Conservation (phyloP, 92 coral and sea anemone genomes). For the Siderastrea siderea region DNA sequence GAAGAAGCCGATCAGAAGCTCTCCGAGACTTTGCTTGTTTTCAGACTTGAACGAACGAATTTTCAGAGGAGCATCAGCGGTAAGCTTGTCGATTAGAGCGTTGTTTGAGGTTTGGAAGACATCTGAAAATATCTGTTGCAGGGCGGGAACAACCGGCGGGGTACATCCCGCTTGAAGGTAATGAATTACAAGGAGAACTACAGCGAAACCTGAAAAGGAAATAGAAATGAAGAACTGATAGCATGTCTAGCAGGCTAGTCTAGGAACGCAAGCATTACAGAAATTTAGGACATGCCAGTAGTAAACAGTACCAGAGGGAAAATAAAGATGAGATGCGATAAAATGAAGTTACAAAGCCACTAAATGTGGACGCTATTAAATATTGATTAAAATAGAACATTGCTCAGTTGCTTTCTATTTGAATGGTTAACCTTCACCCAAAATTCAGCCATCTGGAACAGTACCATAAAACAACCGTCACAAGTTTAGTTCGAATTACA, state of each 20-base stretch:
- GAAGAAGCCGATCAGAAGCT: constrained; percentile 83
- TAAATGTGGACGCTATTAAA: too few relatives aligned
- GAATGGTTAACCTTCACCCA: too few relatives aligned
- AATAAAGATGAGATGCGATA: not conserved
- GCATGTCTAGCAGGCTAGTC: not conserved
- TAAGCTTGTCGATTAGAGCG: constrained; percentile 21
- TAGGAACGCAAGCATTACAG: not conserved
- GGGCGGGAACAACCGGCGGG: constrained; percentile 43
- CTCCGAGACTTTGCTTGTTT: constrained; percentile 79
- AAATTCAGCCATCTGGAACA: not conserved
- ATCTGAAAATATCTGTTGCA: constrained; percentile 32
- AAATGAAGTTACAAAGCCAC: too few relatives aligned
- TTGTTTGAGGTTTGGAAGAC: constrained; percentile 25
- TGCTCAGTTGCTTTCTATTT: too few relatives aligned
- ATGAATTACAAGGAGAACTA: constrained; percentile 52
- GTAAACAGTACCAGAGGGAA: not conserved
- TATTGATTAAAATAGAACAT: too few relatives aligned
- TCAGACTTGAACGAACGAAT: constrained; percentile 48
- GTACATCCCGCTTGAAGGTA: constrained; percentile 55
- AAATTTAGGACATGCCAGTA: not conserved
- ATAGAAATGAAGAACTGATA: not conserved
- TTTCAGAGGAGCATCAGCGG: constrained; percentile 14
- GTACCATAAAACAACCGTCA: not conserved
- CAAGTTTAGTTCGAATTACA: too few relatives aligned
- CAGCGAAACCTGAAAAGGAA: constrained; percentile 45